phyloP scores from a whole-genome alignment of 2,113 vertebrate genomes.

The Amblyornis subalaris region DNA sequence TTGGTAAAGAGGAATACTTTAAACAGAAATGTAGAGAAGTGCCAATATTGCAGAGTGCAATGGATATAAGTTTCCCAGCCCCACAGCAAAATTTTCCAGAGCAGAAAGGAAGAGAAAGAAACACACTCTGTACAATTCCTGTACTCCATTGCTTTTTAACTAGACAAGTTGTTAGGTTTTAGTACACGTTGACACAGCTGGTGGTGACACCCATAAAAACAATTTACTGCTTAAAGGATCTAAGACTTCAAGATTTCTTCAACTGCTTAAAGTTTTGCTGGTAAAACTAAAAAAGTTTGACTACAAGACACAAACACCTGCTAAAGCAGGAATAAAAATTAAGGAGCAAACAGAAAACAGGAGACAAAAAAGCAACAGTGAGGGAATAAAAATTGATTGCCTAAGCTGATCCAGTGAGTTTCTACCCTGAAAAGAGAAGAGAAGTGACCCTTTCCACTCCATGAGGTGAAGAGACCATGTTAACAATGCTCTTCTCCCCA shows the following conservation, averaged over 20 bases:
- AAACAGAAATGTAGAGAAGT: background rate
- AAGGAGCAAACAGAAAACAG: background rate
- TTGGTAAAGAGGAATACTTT: background rate
- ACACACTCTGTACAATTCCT: background rate
- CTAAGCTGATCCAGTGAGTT: background rate
- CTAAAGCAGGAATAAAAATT: conserved; percentile 24
- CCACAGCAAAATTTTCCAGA: background rate
- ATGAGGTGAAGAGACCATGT: fast-evolving
- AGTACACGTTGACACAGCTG: conserved; percentile 40
- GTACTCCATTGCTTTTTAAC: conserved; percentile 35
- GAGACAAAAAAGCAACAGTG: background rate
- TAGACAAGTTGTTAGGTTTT: conserved; percentile 45
- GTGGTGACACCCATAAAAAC: conserved; percentile 58
- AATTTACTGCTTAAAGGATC: conserved; percentile 52
- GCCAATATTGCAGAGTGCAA: background rate
- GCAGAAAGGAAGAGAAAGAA: background rate
- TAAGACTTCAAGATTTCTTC: background rate
- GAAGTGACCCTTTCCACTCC: background rate
- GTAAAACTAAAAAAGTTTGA: conserved; percentile 16
- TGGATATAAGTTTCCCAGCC: background rate
- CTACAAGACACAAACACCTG: background rate
- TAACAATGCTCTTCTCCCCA: background rate
- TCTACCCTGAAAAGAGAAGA: background rate
- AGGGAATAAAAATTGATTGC: background rate
- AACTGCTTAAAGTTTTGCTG: conserved; percentile 14